A percentile compares a stretch with the other conserved stretches of the same genome.
phyloP scores from a whole-genome alignment of 2,888 invertebrate genomes.

The Leptinotarsa tumamoca region DNA sequence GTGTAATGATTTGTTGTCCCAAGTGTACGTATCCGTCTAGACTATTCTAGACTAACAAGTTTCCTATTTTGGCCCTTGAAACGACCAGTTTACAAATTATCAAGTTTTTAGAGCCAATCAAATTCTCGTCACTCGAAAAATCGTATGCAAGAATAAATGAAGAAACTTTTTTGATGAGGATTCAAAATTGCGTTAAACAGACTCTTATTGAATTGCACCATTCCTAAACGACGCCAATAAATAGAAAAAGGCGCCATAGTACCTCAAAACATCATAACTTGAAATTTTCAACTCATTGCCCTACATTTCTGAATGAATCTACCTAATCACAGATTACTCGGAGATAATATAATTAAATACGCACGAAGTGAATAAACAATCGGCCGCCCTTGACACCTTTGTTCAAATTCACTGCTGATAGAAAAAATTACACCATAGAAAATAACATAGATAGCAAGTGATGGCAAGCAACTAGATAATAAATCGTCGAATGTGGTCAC shows the following conservation, averaged over 20 bases:
- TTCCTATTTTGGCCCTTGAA: no score
- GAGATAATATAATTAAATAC: slow-evolving; percentile 27
- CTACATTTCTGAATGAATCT: slow-evolving; percentile 18
- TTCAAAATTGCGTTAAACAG: no score
- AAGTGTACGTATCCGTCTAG: no score
- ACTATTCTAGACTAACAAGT: no score
- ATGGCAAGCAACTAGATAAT: slow-evolving; percentile 15
- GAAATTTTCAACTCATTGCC: not conserved
- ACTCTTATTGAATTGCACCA: no score
- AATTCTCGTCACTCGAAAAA: no score
- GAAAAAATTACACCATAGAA: slow-evolving; percentile 35
- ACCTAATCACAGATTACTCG: slow-evolving; percentile 30
- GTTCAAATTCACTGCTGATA: slow-evolving; percentile 31
- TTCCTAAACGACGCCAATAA: not conserved
- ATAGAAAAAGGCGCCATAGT: not conserved
- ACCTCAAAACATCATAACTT: not conserved
- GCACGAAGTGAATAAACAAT: slow-evolving; percentile 27
- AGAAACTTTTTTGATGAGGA: no score
- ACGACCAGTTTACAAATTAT: no score
- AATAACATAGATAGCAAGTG: slow-evolving; percentile 11
- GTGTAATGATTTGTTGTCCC: no score
- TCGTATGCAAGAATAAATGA: no score
- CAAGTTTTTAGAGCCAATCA: no score
- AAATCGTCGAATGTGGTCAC: slow-evolving; percentile 31
- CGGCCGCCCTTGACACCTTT: slow-evolving; percentile 41